Percentiles rank a stretch among this genome's conserved stretches.
phyloP scores from a whole-genome alignment of 2,113 vertebrate species.

The Syngnathoides biaculeatus region DNA sequence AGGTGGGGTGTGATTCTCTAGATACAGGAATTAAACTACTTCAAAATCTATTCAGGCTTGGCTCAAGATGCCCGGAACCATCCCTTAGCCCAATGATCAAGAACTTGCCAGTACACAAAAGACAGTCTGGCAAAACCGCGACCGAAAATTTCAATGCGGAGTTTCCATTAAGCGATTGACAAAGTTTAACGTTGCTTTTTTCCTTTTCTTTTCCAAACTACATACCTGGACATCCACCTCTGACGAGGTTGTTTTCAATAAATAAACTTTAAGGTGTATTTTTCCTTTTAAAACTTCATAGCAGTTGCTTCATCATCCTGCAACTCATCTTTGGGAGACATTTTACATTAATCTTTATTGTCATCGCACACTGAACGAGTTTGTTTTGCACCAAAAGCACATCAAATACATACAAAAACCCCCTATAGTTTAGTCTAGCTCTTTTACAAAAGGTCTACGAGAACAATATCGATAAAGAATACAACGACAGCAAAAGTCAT shows the following conservation, averaged over 20 bases:
- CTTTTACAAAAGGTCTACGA: slow-evolving; percentile 2
- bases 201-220: not conserved
- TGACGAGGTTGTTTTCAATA: not conserved
- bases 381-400: too few relatives aligned
- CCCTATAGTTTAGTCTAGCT: not conserved
- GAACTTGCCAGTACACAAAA: not conserved
- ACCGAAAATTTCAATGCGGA: not conserved
- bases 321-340: too few relatives aligned
- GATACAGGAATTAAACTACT: not conserved
- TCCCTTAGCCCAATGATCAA: not conserved
- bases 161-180: not conserved
- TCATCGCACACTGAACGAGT: too few relatives aligned
- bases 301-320: not conserved
- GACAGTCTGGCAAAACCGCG: not conserved
- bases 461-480: slow-evolving; percentile 4
- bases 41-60: not conserved
- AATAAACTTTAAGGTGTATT: not conserved
- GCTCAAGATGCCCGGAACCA: not conserved
- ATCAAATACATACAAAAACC: not conserved
- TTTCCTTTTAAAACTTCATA: not conserved
- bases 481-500: slow-evolving; percentile 39
- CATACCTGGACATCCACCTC: not conserved
- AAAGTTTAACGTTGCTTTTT: not conserved
- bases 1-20: too few relatives aligned
- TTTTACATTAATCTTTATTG: too few relatives aligned